Conservation (phyloP, 2,113 vertebrate genomes). For the Anhinga rufa region DNA sequence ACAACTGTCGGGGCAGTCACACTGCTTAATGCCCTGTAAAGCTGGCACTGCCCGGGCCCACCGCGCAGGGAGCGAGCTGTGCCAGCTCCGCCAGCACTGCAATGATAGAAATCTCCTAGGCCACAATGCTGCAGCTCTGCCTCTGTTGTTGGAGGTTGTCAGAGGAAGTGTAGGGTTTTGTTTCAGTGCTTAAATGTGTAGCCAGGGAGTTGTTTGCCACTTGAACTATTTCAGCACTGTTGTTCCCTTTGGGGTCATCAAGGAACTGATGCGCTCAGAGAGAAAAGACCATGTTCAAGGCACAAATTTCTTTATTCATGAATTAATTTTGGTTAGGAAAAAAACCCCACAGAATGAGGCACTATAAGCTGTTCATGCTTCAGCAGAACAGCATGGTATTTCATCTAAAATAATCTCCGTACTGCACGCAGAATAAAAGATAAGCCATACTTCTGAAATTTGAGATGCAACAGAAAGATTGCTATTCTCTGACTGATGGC, state of each 20-base stretch:
- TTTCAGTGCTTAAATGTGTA: background rate
- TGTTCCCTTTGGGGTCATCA: background rate
- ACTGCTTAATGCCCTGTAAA: background rate
- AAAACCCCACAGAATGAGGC: background rate
- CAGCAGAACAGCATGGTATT: background rate
- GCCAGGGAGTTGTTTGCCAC: background rate
- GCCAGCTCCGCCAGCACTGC: background rate
- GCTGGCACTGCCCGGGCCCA: background rate
- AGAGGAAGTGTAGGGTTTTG: background rate
- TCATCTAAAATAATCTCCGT: background rate
- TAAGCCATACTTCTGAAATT: slow-evolving; percentile 1
- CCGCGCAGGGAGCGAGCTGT: background rate
- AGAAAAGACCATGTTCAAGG: background rate
- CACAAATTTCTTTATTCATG: background rate
- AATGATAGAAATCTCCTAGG: background rate
- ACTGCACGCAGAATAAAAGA: background rate
- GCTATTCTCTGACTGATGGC: slow-evolving; percentile 40
- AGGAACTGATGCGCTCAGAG: background rate
- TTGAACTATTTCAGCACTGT: background rate
- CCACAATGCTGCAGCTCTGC: background rate
- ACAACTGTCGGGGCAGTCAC: background rate
- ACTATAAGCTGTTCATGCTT: background rate
- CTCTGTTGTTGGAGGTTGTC: background rate
- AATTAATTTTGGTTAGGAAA: background rate
- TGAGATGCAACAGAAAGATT: slow-evolving; percentile 18